Percentiles rank a stretch among this genome's conserved stretches.
Evolutionary conservation across 2,113 vertebrate species (phyloP).

Genomic region (Pterocles gutturalis): DNA sequence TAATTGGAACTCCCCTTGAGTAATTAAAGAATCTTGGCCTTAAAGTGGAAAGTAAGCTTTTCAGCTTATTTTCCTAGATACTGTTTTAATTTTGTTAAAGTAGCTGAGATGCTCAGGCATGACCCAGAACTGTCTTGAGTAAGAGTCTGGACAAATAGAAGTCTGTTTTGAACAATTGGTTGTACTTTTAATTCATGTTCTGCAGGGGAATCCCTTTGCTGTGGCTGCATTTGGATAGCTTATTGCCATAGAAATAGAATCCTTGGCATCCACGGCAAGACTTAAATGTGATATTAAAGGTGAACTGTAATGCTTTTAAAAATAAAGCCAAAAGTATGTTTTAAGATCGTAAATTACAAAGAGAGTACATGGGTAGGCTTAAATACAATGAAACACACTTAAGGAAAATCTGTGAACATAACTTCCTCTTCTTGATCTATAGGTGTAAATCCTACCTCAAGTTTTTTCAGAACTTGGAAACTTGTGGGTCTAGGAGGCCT

Average conservation of each 20-base stretch:
- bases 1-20: neutral
- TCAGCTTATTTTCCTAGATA: neutral
- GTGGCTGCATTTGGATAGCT: neutral
- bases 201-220: neutral
- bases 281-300: neutral
- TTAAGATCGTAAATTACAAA: conserved; percentile 11
- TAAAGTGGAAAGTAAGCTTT: neutral
- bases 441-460: conserved; percentile 52
- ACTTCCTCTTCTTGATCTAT: conserved; percentile 27
- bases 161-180: neutral
- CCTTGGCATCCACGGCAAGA: neutral
- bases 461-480: conserved; percentile 1
- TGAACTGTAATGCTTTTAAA: conserved; percentile 1
- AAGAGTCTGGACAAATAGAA: neutral
- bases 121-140: neutral
- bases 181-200: neutral
- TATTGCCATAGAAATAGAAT: neutral
- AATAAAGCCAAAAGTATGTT: neutral
- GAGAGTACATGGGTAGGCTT: conserved; percentile 12
- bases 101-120: neutral
- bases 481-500: conserved; percentile 37
- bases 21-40: neutral
- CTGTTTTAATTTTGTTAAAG: neutral
- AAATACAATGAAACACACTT: conserved; percentile 30
- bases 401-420: conserved; percentile 36